phyloP scores from a whole-genome alignment of 1,140 invertebrate species.

The Drosophila cardini region DNA sequence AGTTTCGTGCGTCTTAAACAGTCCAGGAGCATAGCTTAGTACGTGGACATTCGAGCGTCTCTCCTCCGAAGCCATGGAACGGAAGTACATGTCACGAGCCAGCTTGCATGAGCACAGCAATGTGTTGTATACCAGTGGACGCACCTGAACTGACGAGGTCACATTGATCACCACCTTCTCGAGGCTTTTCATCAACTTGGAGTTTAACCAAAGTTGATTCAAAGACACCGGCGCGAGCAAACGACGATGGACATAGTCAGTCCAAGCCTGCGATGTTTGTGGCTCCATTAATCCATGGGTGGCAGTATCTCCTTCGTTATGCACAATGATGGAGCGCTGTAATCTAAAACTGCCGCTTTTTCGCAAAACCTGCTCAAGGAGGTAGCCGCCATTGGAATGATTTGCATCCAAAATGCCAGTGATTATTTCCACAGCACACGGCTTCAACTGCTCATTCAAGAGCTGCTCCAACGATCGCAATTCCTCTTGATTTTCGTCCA shows the following conservation, averaged over 20 bases:
- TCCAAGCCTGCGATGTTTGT: conserved; percentile 87
- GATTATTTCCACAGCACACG: conserved; percentile 34
- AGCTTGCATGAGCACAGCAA: conserved; percentile 95
- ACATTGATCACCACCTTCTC: conserved; percentile 91
- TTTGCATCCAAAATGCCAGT: conserved; percentile 30
- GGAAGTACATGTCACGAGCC: conserved; percentile 95
- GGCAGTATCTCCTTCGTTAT: conserved; percentile 96
- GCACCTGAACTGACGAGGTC: conserved; percentile 93
- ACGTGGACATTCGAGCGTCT: conserved; percentile 87
- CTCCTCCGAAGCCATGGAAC: conserved; percentile 91
- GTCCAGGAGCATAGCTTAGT: conserved; percentile 96
- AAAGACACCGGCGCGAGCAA: conserved; percentile 91
- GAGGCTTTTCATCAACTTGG: conserved; percentile 78
- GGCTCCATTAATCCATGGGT: conserved; percentile 86
- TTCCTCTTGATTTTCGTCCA: conserved; percentile 88
- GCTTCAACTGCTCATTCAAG: conserved; percentile 38
- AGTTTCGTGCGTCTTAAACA: conserved; percentile 91
- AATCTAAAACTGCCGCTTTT: conserved; percentile 82
- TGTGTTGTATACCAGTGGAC: conserved; percentile 90
- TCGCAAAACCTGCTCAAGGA: conserved; percentile 47
- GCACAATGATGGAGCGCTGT: conserved; percentile 90
- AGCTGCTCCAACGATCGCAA: conserved; percentile 45
- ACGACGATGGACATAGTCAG: conserved; percentile 91
- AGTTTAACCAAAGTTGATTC: conserved; percentile 89
- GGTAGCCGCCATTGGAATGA: conserved; percentile 40